Conservation (phyloP, 2,797 vertebrate species). For the Scyliorhinus canicula region DNA sequence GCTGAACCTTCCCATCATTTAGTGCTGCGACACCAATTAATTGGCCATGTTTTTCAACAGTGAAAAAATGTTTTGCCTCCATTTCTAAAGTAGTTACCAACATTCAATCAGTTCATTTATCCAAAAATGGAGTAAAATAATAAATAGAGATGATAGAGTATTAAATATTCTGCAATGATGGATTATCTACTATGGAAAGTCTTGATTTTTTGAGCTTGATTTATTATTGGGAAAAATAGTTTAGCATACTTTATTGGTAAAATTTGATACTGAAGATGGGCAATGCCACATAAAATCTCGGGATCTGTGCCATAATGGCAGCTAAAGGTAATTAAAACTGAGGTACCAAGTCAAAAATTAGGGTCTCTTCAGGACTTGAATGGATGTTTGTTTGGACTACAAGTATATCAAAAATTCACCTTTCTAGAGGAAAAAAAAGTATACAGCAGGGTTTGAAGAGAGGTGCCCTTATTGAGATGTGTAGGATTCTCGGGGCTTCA, state of each 20-base stretch:
- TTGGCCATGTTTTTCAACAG: neutral
- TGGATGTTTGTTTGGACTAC: neutral
- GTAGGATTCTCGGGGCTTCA: too few relatives aligned
- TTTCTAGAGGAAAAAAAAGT: neutral
- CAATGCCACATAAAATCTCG: neutral
- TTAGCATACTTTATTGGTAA: neutral
- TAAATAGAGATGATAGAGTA: neutral
- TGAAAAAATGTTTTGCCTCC: neutral
- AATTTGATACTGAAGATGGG: neutral
- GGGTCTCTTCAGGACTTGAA: neutral
- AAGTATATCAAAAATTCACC: neutral
- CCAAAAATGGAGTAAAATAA: neutral
- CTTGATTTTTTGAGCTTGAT: neutral
- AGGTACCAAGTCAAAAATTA: neutral
- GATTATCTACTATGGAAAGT: neutral
- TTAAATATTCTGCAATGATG: neutral
- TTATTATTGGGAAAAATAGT: too few relatives aligned
- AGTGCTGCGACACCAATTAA: neutral
- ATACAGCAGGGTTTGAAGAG: neutral
- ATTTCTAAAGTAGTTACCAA: neutral
- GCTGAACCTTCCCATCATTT: neutral
- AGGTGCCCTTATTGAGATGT: too few relatives aligned
- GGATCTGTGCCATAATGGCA: neutral
- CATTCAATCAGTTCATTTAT: neutral
- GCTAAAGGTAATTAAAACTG: neutral